A percentile compares a stretch with the other conserved stretches of the same genome.
Conservation (phyloP, 2,888 invertebrate genomes). For the Psococerastis gibbosa region DNA sequence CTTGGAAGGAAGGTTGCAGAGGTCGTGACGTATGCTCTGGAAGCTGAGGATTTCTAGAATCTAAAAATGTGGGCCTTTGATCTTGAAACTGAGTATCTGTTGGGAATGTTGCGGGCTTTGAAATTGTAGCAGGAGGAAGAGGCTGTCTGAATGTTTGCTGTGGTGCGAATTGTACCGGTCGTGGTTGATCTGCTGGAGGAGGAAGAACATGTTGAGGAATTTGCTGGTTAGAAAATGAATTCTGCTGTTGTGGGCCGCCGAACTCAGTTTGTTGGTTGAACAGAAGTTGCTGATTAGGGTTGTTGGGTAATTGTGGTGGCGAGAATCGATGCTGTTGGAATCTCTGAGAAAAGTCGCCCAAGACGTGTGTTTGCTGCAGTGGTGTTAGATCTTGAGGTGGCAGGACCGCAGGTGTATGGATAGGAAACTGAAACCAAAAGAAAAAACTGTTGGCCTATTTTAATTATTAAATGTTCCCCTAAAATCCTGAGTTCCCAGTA, state of each 20-base stretch:
- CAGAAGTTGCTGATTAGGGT: constrained; percentile 12
- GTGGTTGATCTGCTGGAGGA: constrained; percentile 15
- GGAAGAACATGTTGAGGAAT: constrained; percentile 14
- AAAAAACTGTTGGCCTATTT: no score
- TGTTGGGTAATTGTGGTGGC: constrained; percentile 15
- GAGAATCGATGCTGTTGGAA: neutral
- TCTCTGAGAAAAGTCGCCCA: constrained; percentile 3
- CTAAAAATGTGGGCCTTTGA: constrained; percentile 1
- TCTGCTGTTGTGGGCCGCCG: constrained; percentile 12
- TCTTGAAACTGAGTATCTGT: constrained; percentile 21
- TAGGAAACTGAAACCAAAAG: constrained; percentile 7
- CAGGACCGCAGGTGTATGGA: neutral
- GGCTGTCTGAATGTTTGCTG: constrained; percentile 5
- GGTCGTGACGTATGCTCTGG: constrained; percentile 1
- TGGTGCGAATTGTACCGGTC: constrained; percentile 15
- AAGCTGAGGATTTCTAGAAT: constrained; percentile 3
- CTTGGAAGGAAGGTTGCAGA: neutral
- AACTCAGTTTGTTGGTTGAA: constrained; percentile 12
- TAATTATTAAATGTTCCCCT: no score
- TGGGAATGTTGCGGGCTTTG: constrained; percentile 25
- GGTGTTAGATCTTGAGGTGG: constrained; percentile 6
- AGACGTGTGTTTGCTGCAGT: constrained; percentile 6
- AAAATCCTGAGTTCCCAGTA: no score
- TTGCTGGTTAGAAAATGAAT: constrained; percentile 22
- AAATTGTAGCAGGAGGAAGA: constrained; percentile 1